These are phyloP conservation scores for Cynoglossus semilaevis DNA, from an alignment of 2,113 vertebrate species.

Conservation along the genomic window DNA sequence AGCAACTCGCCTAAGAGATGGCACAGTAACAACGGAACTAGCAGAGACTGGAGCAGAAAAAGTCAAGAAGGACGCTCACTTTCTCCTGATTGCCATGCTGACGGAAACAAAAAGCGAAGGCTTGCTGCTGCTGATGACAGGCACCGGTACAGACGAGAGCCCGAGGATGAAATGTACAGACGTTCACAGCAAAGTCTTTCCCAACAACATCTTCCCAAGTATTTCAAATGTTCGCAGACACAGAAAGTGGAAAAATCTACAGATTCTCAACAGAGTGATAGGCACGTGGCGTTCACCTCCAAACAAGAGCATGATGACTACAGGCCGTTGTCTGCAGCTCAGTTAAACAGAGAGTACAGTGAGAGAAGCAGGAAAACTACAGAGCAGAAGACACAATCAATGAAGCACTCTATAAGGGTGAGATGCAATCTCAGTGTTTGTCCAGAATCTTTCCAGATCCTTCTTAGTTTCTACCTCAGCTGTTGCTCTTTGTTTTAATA, in stretches of 20 bases:
- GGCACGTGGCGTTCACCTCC: slow-evolving; percentile 20
- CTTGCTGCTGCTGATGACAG: slow-evolving; percentile 14
- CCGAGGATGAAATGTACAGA: slow-evolving; percentile 13
- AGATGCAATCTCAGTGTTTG: not conserved
- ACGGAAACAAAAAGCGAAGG: slow-evolving; percentile 39
- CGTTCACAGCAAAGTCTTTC: slow-evolving; percentile 23
- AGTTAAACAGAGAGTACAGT: slow-evolving; percentile 18
- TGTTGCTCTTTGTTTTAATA: not conserved
- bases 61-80: slow-evolving; percentile 30
- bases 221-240: slow-evolving; percentile 11
- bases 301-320: slow-evolving; percentile 30
- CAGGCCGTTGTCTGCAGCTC: slow-evolving; percentile 16
- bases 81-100: slow-evolving; percentile 22
- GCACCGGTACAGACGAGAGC: slow-evolving; percentile 32
- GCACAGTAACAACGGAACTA: slow-evolving; percentile 27
- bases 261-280: slow-evolving; percentile 34
- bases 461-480: no score
- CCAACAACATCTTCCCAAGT: slow-evolving; percentile 1
- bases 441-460: no score
- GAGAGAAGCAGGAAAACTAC: slow-evolving; percentile 27
- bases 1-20: slow-evolving; percentile 29
- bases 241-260: slow-evolving; percentile 39
- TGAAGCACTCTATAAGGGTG: slow-evolving; percentile 22
- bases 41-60: slow-evolving; percentile 37
- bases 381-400: slow-evolving; percentile 23